Base-by-base conservation (phyloP, 1,140 invertebrate genomes). In the Penaeus japonicus region DNA sequence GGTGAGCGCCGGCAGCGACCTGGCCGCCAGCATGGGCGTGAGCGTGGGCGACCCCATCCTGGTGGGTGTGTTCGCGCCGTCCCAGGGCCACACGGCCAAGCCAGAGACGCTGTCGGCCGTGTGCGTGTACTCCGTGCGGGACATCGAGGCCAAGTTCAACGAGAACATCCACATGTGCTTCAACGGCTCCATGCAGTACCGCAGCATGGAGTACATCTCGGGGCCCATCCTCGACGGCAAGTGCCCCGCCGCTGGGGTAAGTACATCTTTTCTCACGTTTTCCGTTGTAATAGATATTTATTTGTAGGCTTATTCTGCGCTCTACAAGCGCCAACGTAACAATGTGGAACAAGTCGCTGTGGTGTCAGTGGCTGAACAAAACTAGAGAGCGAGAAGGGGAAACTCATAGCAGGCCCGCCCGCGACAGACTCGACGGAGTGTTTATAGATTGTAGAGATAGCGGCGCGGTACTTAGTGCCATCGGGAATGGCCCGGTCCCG, bases 141-240 rank as follows among this genome's bases (percentile, higher is more conserved):
- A 98, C 62, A 97, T 99, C 90, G 97, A 98, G 92, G 95, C 95
- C 81, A 96, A 97, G 91, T 99, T 99, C 92, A 97, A 97, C 91
- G 96, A 98, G 93, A 99, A 99, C 93, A 98, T 99, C 91, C 97
- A 98, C 92, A 96, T 97, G 95, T 99, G 98, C 93, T 99, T 99
- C 92, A 97, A 98, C 93, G 97, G 97, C 32, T 98, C 96, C 91
- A 96, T 96, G 84, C 96, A 96, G 90, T 96, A 97, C 92, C 94
- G 97, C 73, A 98, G 98, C 91, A 97, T 98, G 95, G 96, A 96
- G 27, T 98, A 98, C 92, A 96, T 98, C 91, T 98, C 97, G 85
- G 97, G 97, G 5, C 96, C 96, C 91, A 97, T 97, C 91, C 95
- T 96, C 90, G 96, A 97, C 93, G 97, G 97, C 22, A 96, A 97